Evolutionary conservation across 2,888 invertebrate species (phyloP).

Genomic region (Oscheius sp.): DNA sequence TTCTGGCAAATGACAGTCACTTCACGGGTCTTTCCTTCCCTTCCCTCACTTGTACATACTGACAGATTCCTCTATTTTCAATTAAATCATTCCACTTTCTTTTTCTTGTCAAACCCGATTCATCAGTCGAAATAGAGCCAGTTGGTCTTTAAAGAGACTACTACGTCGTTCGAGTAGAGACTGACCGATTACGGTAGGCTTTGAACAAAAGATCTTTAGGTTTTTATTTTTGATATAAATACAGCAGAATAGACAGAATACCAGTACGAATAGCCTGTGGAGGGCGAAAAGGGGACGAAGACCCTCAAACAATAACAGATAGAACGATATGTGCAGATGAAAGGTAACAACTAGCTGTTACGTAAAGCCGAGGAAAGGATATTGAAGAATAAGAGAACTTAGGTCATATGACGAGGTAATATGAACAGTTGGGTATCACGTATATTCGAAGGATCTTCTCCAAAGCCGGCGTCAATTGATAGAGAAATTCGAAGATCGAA

Average conservation of each 20-base stretch:
- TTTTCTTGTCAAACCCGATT: neutral
- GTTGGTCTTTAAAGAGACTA: slow-evolving; percentile 17
- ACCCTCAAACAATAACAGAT: neutral
- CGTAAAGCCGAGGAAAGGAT: slow-evolving; percentile 7
- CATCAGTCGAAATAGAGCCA: neutral
- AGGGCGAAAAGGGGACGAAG: neutral
- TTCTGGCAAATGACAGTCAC: slow-evolving; percentile 74
- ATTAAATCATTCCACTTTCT: slow-evolving; percentile 13
- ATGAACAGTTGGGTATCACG: slow-evolving; percentile 30
- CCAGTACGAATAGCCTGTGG: slow-evolving; percentile 20
- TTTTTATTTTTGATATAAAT: neutral
- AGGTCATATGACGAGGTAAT: slow-evolving; percentile 23
- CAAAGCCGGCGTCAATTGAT: neutral
- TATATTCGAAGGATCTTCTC: slow-evolving; percentile 6
- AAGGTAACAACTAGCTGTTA: slow-evolving; percentile 17
- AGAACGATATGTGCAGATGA: slow-evolving; percentile 15
- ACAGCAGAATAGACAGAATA: slow-evolving; percentile 6
- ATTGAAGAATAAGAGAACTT: neutral
- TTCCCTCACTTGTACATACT: slow-evolving; percentile 14
- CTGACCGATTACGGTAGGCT: neutral
- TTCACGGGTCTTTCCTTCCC: slow-evolving; percentile 6
- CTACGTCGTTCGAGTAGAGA: slow-evolving; percentile 14
- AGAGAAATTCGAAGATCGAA: slow-evolving; percentile 17
- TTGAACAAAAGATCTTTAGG: neutral
- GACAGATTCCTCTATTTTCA: neutral